These are phyloP conservation scores for Epinephelus cyanopodus DNA, from an alignment of 2,113 vertebrate species.

Conservation along the genomic window DNA sequence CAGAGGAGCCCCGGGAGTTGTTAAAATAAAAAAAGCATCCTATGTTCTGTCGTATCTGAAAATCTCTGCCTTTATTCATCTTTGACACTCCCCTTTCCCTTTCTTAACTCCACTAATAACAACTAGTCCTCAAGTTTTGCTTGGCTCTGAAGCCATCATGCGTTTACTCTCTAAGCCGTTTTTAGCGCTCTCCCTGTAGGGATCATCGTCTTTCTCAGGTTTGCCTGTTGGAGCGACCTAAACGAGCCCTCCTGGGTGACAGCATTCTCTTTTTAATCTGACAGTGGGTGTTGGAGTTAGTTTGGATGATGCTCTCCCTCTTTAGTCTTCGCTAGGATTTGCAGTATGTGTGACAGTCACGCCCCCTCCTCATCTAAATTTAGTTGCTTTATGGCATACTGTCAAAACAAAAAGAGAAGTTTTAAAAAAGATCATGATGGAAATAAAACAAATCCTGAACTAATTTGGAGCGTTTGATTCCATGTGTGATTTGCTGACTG, in stretches of 20 bases:
- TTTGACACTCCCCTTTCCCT: background rate
- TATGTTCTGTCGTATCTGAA: conserved; percentile 9
- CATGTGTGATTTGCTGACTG: too few relatives aligned
- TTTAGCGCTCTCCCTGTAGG: too few relatives aligned
- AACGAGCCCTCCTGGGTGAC: conserved; percentile 17
- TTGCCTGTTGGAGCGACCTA: too few relatives aligned
- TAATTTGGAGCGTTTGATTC: background rate
- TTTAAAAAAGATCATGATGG: background rate
- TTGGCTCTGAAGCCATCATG: background rate
- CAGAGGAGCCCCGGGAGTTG: conserved; percentile 36
- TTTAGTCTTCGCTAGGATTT: conserved; percentile 27
- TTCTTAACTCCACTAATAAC: background rate
- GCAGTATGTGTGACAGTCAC: conserved; percentile 35
- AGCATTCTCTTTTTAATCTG: background rate
- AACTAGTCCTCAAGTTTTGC: background rate
- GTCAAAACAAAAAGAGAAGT: conserved; percentile 4
- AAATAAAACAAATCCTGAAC: background rate
- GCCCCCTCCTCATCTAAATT: conserved; percentile 35
- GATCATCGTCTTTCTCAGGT: too few relatives aligned
- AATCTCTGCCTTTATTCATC: conserved; percentile 27
- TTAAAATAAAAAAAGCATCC: conserved; percentile 27
- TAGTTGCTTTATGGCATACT: conserved; percentile 5
- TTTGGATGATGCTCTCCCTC: conserved; percentile 19
- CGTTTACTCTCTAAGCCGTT: background rate
- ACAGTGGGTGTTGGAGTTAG: conserved; percentile 32